Conservation (phyloP, 2,113 vertebrate genomes). For the Saguinus imperator region DNA sequence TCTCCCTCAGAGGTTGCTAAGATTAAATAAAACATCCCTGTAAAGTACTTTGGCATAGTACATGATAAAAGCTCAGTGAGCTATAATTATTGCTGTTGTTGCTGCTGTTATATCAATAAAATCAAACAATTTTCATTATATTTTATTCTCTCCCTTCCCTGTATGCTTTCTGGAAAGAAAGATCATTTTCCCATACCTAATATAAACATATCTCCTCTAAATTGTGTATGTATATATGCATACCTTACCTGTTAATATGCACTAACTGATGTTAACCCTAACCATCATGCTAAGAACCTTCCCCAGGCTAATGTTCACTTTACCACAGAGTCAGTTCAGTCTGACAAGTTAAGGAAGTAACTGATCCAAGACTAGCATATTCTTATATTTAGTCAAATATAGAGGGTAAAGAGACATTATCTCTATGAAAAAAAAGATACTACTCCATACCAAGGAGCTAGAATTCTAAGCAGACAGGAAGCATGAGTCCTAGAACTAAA, state of each 20-base stretch:
- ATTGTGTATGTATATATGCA: background rate
- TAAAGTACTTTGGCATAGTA: background rate
- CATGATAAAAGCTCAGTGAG: background rate
- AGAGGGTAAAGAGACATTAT: background rate
- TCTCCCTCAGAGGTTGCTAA: background rate
- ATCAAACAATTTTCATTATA: background rate
- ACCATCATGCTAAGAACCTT: background rate
- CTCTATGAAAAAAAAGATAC: slow-evolving; percentile 16
- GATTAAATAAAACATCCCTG: slow-evolving; percentile 27
- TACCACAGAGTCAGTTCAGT: background rate
- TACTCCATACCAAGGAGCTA: slow-evolving; percentile 2
- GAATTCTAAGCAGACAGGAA: background rate
- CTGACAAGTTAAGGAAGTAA: slow-evolving; percentile 13
- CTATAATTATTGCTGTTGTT: background rate
- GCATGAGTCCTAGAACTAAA: background rate
- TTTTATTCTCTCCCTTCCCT: background rate
- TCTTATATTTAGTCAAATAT: background rate
- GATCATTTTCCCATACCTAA: background rate
- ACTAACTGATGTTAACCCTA: background rate
- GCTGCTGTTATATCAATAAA: background rate
- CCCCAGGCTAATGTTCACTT: background rate
- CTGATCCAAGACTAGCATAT: background rate
- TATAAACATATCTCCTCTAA: slow-evolving; percentile 11
- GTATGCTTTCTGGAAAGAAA: background rate
- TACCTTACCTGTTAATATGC: background rate